Conservation (phyloP, 2,797 vertebrate species). For the Coregonus suidteri region DNA sequence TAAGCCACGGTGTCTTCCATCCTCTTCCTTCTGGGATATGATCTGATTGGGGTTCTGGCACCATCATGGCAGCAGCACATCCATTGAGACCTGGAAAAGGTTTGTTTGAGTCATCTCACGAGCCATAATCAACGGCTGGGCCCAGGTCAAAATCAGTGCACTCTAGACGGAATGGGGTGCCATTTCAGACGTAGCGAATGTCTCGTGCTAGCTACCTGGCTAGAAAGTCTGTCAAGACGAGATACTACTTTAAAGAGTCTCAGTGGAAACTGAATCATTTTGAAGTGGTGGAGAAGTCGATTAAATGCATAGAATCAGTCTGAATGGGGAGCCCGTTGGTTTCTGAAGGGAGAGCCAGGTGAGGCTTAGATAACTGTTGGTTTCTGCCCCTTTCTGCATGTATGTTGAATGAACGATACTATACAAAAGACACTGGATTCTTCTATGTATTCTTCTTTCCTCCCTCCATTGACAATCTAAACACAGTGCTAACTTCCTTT, state of each 20-base stretch:
- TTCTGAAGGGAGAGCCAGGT: background rate
- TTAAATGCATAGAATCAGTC: background rate
- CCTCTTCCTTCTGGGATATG: background rate
- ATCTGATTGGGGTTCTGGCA: background rate
- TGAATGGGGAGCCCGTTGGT: slow-evolving; percentile 2
- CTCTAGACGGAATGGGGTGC: background rate
- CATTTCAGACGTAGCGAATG: background rate
- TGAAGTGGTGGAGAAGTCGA: background rate
- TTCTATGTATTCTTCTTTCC: slow-evolving; percentile 2
- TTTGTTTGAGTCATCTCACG: background rate
- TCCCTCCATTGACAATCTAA: background rate
- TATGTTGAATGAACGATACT: slow-evolving; percentile 14
- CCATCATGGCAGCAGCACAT: background rate
- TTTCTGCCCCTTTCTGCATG: background rate
- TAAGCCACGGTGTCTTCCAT: slow-evolving; percentile 5
- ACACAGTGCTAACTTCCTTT: slow-evolving; percentile 2
- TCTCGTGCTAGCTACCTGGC: background rate
- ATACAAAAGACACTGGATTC: slow-evolving; percentile 11
- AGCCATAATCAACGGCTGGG: background rate
- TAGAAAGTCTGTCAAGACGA: background rate
- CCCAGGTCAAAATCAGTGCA: background rate
- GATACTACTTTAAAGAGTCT: background rate
- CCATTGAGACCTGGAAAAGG: background rate
- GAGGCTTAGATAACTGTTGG: background rate
- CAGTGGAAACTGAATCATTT: background rate